Base-by-base conservation (phyloP, 2,888 invertebrate species). In the Altica lythri region DNA sequence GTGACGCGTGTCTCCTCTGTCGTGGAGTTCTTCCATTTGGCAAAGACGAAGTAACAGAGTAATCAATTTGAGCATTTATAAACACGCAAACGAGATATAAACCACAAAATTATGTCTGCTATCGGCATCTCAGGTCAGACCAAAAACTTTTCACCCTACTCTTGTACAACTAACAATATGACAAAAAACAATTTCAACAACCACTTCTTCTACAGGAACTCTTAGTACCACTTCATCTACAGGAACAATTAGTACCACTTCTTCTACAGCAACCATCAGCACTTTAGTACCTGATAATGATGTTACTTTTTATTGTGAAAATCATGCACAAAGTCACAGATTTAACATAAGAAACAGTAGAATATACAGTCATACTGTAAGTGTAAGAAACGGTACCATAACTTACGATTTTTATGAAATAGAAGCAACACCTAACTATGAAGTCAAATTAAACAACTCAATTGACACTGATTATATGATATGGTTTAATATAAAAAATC, bases 361-460 rank as follows among this genome's bases (percentile, higher is more conserved):
- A 19, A 8, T 35, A 6, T 57, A 43, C 34, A 59, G 48, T 8
- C 45, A 48, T 12, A 42, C 47, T 5, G 46, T 49, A 2, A 38
- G 19, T 13, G 43, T 54, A 12, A 44, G 56, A 51, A 56, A 51
- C n/a, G 47, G 51, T 25, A 44, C 53, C 2, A 32, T 59, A 6
- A 38, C 43, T 13, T 56, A 56, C 40, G 45, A 51, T 25, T 56
- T 59, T 10, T 56, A 52, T 17, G 43, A 48, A 9, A 48, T 56
- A 32, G 37, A 49, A 14, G 46, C 30, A 6, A 56, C 56, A 8
- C 59, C 59, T 10, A 40, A 46, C 18, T 59, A 48, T 18, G 54
- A 53, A 32, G 27, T 59, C n/a, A 45, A 40, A 14, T 6, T 59
- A 4, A 10, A 29, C 9, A 59, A 57, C 14, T 45, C 34, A 2